Evolutionary conservation across 1,140 invertebrate species (phyloP).

Genomic region (Monochamus saltuarius): DNA sequence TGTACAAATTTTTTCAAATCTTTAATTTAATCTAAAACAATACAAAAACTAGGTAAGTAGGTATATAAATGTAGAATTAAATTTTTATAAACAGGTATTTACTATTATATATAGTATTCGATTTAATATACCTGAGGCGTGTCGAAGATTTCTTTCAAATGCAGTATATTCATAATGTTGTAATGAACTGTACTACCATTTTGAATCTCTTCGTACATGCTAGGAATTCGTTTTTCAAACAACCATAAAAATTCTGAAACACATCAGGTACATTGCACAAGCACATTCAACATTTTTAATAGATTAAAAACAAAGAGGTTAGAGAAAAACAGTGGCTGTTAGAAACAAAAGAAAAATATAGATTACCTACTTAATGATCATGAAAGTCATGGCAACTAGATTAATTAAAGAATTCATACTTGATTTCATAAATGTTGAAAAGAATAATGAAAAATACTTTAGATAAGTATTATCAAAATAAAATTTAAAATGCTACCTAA

Average conservation of each 20-base stretch:
- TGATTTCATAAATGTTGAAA: too few species aligned
- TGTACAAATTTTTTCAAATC: conserved; percentile 40
- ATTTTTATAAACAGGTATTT: conserved; percentile 1
- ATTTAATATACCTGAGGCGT: conserved; percentile 59
- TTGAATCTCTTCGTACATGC: conserved; percentile 62
- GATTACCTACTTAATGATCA: too few species aligned
- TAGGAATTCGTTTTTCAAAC: conserved; percentile 70
- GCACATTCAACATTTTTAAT: too few species aligned
- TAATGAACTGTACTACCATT: conserved; percentile 70
- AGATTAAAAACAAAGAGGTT: too few species aligned
- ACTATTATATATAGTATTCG: conserved; percentile 2
- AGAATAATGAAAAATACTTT: too few species aligned
- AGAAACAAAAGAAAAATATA: conserved; percentile 18
- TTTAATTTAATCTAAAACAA: conserved; percentile 40
- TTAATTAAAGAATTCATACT: background rate
- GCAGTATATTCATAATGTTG: conserved; percentile 72
- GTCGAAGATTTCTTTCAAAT: conserved; percentile 77
- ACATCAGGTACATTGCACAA: background rate
- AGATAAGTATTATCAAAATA: too few species aligned
- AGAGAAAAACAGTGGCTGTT: too few species aligned
- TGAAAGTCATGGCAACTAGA: too few species aligned
- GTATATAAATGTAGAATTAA: background rate
- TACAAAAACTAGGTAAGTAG: background rate
- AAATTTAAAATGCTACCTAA: too few species aligned
- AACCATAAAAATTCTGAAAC: conserved; percentile 68